These are phyloP conservation scores for Drosophila testacea DNA, from an alignment of 2,888 invertebrate species.

Conservation along the genomic window DNA sequence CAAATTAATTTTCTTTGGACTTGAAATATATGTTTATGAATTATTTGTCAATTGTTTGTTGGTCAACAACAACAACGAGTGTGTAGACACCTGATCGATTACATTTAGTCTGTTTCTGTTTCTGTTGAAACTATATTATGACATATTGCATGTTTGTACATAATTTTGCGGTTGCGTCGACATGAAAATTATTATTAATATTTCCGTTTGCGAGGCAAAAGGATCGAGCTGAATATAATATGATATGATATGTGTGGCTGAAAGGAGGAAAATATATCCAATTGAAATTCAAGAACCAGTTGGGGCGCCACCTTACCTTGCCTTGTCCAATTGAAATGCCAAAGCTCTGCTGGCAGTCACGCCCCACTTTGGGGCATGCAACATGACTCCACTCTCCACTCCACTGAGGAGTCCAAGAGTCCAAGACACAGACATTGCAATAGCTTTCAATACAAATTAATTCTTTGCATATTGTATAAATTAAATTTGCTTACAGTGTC, in stretches of 20 bases:
- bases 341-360: slow-evolving; percentile 40
- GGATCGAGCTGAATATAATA: slow-evolving; percentile 24
- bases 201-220: slow-evolving; percentile 44
- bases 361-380: slow-evolving; percentile 32
- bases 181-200: slow-evolving; percentile 61
- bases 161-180: slow-evolving; percentile 70
- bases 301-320: slow-evolving; percentile 75
- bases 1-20: slow-evolving; percentile 73
- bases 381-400: not conserved
- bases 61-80: slow-evolving; percentile 7
- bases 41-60: slow-evolving; percentile 73
- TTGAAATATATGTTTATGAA: slow-evolving; percentile 81
- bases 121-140: slow-evolving; percentile 50
- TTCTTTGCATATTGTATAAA: slow-evolving; percentile 83
- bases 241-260: not conserved
- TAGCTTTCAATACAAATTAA: slow-evolving; percentile 67
- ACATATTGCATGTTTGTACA: slow-evolving; percentile 77
- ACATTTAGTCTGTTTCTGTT: slow-evolving; percentile 28
- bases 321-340: slow-evolving; percentile 71
- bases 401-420: not conserved
- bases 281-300: slow-evolving; percentile 65
- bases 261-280: slow-evolving; percentile 18
- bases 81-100: slow-evolving; percentile 74
- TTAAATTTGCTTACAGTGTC: slow-evolving; percentile 82
- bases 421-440: not conserved